Conservation (phyloP, 2,113 vertebrate genomes). For the Podiceps cristatus region DNA sequence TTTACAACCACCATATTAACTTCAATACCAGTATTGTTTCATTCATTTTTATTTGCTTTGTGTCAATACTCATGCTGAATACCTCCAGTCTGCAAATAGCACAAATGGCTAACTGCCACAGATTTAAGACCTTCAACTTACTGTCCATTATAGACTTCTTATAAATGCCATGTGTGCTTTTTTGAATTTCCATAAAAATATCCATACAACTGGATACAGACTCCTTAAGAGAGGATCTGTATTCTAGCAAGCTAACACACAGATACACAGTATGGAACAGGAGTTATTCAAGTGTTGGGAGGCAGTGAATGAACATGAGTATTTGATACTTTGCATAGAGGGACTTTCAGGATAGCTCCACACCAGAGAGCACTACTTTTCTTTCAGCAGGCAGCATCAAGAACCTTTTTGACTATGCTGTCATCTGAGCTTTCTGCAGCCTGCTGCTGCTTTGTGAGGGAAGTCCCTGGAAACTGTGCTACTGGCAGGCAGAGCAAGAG, state of each 20-base stretch:
- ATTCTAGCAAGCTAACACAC: not conserved
- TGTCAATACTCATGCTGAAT: not conserved
- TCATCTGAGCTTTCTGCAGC: not conserved
- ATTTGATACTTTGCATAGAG: not conserved
- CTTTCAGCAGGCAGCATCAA: not conserved
- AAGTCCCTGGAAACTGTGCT: not conserved
- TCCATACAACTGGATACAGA: not conserved
- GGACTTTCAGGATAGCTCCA: not conserved
- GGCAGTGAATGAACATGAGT: not conserved
- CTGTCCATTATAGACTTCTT: not conserved
- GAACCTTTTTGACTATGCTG: not conserved
- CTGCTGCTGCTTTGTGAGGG: not conserved
- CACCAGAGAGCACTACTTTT: not conserved
- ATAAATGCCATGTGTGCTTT: accelerated
- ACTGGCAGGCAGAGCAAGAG: not conserved
- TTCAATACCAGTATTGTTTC: not conserved
- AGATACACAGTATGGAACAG: accelerated
- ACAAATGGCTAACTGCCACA: not conserved
- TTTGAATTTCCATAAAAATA: not conserved
- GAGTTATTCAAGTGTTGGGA: not conserved
- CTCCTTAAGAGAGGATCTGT: not conserved
- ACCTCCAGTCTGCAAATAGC: not conserved
- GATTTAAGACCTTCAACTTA: not conserved
- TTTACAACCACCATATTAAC: not conserved
- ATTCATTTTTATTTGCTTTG: not conserved